Percentiles rank a stretch among this genome's conserved stretches.
Conservation (phyloP, 2,113 vertebrate genomes). For the Telmatochromis sp. region DNA sequence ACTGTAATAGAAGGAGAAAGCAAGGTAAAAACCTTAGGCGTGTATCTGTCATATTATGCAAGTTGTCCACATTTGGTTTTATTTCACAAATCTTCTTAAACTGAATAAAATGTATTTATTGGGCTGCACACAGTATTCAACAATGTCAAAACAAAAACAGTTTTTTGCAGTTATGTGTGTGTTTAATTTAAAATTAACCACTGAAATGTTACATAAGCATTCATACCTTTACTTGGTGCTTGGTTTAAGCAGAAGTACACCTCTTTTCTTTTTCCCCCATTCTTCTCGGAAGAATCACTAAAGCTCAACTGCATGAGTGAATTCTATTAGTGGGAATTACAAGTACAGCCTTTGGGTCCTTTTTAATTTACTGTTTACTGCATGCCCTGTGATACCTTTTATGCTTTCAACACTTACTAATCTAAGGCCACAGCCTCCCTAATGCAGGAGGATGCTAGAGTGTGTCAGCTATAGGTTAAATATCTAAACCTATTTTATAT, state of each 20-base stretch:
- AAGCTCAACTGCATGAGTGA: not conserved
- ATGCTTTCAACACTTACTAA: not conserved
- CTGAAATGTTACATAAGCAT: not conserved
- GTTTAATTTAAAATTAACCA: not conserved
- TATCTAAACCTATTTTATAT: not conserved
- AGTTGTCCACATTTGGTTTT: not conserved
- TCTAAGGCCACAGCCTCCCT: not conserved
- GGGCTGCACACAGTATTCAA: not conserved
- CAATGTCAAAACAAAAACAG: not conserved
- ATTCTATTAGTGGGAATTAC: not conserved
- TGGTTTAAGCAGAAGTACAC: not conserved
- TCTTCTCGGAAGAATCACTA: not conserved
- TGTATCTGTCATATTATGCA: not conserved
- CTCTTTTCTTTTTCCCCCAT: not conserved
- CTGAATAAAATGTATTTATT: not conserved
- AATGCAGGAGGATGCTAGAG: not conserved
- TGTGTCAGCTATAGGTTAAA: not conserved
- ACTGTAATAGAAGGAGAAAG: slow-evolving; percentile 90
- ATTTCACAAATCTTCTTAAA: not conserved
- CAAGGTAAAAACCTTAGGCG: slow-evolving; percentile 68
- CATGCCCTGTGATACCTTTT: not conserved
- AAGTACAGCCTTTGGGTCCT: not conserved
- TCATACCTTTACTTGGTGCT: not conserved
- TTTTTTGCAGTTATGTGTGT: not conserved
- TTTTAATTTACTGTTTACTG: not conserved